Percentiles rank a stretch among this genome's conserved stretches.
phyloP scores from a whole-genome alignment of 2,797 vertebrate species.

The Hypotaenidia philippensis region DNA sequence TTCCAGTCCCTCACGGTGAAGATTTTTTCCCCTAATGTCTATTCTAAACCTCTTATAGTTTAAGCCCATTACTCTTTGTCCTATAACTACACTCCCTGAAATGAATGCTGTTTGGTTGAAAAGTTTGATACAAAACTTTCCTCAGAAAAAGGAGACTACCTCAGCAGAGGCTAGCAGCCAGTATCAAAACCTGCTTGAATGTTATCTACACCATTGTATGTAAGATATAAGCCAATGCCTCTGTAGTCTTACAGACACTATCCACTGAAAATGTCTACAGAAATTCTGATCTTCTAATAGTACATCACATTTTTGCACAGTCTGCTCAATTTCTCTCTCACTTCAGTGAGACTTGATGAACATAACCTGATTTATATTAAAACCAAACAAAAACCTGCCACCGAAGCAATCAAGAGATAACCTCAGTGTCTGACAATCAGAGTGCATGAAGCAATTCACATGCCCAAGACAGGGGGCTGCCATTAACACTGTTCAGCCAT shows the following conservation, averaged over 20 bases:
- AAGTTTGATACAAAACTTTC: neutral
- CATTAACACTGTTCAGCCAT: neutral
- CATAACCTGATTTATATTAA: neutral
- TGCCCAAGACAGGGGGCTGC: neutral
- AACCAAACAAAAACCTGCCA: neutral
- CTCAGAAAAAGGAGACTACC: neutral
- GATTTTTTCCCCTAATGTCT: too few species aligned
- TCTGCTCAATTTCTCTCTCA: neutral
- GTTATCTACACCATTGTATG: neutral
- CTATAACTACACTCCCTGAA: neutral
- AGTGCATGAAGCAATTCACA: neutral
- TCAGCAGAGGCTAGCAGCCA: neutral
- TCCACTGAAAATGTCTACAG: neutral
- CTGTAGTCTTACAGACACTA: neutral
- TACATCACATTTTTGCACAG: neutral
- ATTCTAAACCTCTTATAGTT: too few species aligned
- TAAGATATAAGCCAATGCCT: neutral
- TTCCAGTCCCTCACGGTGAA: too few species aligned
- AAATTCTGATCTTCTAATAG: neutral
- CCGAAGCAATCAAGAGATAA: neutral
- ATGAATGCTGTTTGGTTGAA: neutral
- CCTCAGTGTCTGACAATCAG: neutral
- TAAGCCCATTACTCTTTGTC: too few species aligned
- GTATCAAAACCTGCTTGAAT: neutral
- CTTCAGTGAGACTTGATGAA: neutral